Evolutionary conservation across 2,888 invertebrate genomes (phyloP).

Genomic region (Hyposoter dolosus): DNA sequence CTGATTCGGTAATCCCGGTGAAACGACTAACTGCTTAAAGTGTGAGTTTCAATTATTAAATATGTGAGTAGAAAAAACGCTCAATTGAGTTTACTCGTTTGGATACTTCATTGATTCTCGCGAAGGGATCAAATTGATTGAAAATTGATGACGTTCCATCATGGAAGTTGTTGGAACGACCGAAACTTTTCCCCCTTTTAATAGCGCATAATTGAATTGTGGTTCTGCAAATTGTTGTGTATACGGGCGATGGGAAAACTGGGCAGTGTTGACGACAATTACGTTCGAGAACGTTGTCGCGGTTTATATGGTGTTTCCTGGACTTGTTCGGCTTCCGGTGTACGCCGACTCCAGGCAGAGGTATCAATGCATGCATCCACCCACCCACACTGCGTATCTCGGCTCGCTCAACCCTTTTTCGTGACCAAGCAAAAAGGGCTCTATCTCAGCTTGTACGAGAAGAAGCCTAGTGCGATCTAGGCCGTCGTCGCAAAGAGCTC

Average conservation of each 20-base stretch:
- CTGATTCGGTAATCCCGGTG: too few species aligned
- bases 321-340: constrained; percentile 77
- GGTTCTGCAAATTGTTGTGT: not conserved
- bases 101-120: not conserved
- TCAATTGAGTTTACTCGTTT: not conserved
- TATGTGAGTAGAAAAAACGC: not conserved
- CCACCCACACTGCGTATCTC: constrained; percentile 19
- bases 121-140: not conserved
- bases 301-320: constrained; percentile 71
- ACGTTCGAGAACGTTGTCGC: constrained; percentile 34
- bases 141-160: not conserved
- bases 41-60: too few species aligned
- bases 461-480: constrained; percentile 81
- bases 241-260: constrained; percentile 11
- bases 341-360: constrained; percentile 16
- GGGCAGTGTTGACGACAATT: constrained; percentile 19
- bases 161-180: not conserved
- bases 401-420: constrained; percentile 57
- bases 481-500: constrained; percentile 70
- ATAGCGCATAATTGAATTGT: not conserved
- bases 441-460: constrained; percentile 43
- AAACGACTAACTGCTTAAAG: too few species aligned
- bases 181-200: not conserved
- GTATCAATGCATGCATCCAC: constrained; percentile 42
- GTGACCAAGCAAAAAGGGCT: constrained; percentile 61